Base-by-base conservation (phyloP, 1,140 invertebrate species). In the Vanessa tameamea region DNA sequence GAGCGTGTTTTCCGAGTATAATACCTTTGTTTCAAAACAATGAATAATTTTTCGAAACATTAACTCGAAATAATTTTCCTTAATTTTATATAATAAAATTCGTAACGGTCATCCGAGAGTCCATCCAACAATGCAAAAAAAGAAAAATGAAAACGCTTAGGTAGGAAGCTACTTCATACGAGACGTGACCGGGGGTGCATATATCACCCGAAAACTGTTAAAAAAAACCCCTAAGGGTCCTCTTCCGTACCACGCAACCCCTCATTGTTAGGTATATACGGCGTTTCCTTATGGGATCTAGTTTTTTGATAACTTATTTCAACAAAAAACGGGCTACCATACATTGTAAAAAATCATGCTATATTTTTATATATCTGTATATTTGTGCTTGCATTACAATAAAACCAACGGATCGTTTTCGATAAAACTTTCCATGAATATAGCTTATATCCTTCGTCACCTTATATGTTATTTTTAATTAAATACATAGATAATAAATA, bases 131-230 rank as follows among this genome's bases (percentile, higher is more conserved):
- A 48, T 64, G 16, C 7, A 48, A 26, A n/a, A 70, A 72, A 84
- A 89, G 83, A 92, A 88, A 90, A 91, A 89, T 88, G 87, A 87
- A 85, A 86, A 78, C 82, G 80, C 82, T 91, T 87, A 89, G 87
- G 81, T 86, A 86, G 88, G 86, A 87, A 87, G 88, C 88, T 82
- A 87, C 87, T 92, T 83, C 85, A 88, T 91, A 87, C 81, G 82
- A 85, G 83, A 91, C 90, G 90, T 92, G 89, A 91, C 87, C 80
- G 73, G 79, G 88, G 90, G 90, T 90, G 89, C 86, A 91, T 92
- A 91, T 84, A 87, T 87, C 82, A 83, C 74, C 75, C 77, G 77
- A 82, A 83, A 87, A 89, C 85, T 88, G 87, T 87, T 89, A 89
- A 91, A 90, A n/a, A 43, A 88, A 88, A 87, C 78, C 75, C 88